These are phyloP conservation scores for Eumaeus atala DNA, from an alignment of 1,140 invertebrate species.

Conservation along the genomic window DNA sequence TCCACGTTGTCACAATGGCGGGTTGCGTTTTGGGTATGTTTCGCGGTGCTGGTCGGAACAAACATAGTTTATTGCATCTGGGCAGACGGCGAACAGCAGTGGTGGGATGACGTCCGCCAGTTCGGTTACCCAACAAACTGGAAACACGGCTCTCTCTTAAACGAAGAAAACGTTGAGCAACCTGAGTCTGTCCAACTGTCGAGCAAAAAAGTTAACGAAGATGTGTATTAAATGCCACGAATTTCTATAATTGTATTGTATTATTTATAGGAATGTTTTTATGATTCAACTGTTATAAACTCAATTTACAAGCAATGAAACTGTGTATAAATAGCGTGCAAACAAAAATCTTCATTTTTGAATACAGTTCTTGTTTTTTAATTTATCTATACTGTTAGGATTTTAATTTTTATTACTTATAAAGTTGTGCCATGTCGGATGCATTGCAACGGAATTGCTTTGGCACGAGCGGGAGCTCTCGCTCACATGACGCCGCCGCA, in stretches of 20 bases:
- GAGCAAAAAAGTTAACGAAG: constrained; percentile 27
- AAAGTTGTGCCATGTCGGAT: too few relatives aligned
- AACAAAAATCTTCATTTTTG: too few relatives aligned
- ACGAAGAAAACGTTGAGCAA: constrained; percentile 29
- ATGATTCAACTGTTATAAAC: too few relatives aligned
- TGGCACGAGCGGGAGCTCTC: too few relatives aligned
- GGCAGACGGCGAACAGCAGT: constrained; percentile 80
- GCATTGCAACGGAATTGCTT: too few relatives aligned
- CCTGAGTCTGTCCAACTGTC: constrained; percentile 35
- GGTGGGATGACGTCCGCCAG: constrained; percentile 75
- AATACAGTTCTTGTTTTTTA: too few relatives aligned
- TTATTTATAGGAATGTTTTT: too few relatives aligned
- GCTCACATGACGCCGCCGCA: too few relatives aligned
- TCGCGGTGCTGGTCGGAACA: constrained; percentile 80
- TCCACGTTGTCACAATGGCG: constrained; percentile 82
- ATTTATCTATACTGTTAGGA: too few relatives aligned
- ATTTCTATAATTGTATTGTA: background rate
- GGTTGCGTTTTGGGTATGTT: constrained; percentile 85
- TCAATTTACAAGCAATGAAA: too few relatives aligned
- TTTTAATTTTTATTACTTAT: too few relatives aligned
- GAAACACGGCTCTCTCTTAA: constrained; percentile 38
- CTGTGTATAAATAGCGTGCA: too few relatives aligned
- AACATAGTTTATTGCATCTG: constrained; percentile 81
- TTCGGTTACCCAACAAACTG: constrained; percentile 41
- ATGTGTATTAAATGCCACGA: constrained; percentile 14